Conservation (phyloP, 23 tunicate species). For the Clavelina lepadiformis region DNA sequence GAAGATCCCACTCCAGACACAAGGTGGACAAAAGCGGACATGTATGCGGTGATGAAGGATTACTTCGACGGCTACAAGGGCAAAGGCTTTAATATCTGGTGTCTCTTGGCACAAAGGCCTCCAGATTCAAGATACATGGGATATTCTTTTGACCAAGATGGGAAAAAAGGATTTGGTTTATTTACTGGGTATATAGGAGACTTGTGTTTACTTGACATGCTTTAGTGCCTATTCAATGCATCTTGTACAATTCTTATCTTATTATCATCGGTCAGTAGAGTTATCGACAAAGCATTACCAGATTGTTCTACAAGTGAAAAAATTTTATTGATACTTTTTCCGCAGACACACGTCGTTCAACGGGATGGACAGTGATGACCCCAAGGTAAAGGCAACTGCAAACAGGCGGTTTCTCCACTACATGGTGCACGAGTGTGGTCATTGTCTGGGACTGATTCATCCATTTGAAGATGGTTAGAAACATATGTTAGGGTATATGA, state of each 20-base stretch:
- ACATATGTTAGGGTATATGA: no score
- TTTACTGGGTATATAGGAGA: slow-evolving; percentile 35
- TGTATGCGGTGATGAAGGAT: slow-evolving; percentile 57
- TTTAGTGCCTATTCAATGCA: background rate
- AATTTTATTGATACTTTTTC: background rate
- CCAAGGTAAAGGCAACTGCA: slow-evolving; percentile 23
- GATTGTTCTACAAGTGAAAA: no score
- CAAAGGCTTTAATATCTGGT: slow-evolving; percentile 48
- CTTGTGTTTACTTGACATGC: no score
- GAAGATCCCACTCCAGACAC: slow-evolving; percentile 52
- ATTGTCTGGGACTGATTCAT: slow-evolving; percentile 50
- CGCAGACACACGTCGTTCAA: slow-evolving; percentile 45
- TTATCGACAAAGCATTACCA: no score
- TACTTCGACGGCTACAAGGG: slow-evolving; percentile 32
- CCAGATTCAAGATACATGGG: slow-evolving; percentile 75
- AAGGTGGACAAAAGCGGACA: slow-evolving; percentile 55
- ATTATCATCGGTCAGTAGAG: no score
- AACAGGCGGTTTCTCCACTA: slow-evolving; percentile 54
- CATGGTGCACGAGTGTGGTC: slow-evolving; percentile 74
- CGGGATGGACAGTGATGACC: slow-evolving; percentile 29
- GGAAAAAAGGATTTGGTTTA: slow-evolving; percentile 49
- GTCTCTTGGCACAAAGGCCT: slow-evolving; percentile 57
- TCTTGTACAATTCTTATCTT: no score
- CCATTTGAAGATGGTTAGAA: slow-evolving; percentile 63
- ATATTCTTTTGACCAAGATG: slow-evolving; percentile 50